A percentile compares a stretch with the other conserved stretches of the same genome.
These are phyloP conservation scores for Hippocampus guttulatus DNA, from an alignment of 2,113 vertebrate genomes.

Conservation along the genomic window DNA sequence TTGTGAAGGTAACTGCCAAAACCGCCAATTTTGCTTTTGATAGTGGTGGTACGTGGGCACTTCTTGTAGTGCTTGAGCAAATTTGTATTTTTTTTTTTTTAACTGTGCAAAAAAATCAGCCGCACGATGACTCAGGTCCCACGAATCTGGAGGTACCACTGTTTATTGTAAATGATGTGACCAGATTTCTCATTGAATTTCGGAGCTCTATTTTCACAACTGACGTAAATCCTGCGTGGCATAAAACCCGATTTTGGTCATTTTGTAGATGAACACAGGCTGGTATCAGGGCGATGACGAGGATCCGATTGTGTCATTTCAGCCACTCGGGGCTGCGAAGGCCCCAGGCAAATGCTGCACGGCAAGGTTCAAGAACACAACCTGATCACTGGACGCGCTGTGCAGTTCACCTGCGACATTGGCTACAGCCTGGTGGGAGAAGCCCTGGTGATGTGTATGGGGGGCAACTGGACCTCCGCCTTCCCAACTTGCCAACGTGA, in stretches of 20 bases:
- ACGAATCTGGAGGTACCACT: too few relatives aligned
- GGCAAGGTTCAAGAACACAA: slow-evolving; percentile 78
- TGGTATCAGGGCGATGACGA: not conserved
- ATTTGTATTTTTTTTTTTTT: too few relatives aligned
- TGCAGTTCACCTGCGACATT: slow-evolving; percentile 79
- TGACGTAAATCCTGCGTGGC: too few relatives aligned
- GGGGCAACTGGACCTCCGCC: slow-evolving; percentile 81
- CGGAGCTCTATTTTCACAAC: too few relatives aligned
- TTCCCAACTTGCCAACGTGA: slow-evolving; percentile 86
- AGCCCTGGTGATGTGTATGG: slow-evolving; percentile 74
- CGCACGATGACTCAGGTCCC: too few relatives aligned
- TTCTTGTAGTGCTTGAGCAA: too few relatives aligned
- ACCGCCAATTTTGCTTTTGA: not conserved
- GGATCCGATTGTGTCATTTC: not conserved
- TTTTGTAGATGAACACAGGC: too few relatives aligned
- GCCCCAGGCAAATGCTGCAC: slow-evolving; percentile 71
- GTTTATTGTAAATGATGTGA: too few relatives aligned
- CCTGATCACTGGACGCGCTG: slow-evolving; percentile 71
- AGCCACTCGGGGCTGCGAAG: slow-evolving; percentile 70
- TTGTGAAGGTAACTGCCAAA: slow-evolving; percentile 71
- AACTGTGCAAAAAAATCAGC: too few relatives aligned
- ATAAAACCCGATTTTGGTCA: too few relatives aligned
- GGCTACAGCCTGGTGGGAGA: slow-evolving; percentile 85
- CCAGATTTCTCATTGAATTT: too few relatives aligned
- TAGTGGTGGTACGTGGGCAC: too few relatives aligned